A percentile compares a stretch with the other conserved stretches of the same genome.
phyloP scores from a whole-genome alignment of 2,888 invertebrate species.

The Keiferia lycopersicella region DNA sequence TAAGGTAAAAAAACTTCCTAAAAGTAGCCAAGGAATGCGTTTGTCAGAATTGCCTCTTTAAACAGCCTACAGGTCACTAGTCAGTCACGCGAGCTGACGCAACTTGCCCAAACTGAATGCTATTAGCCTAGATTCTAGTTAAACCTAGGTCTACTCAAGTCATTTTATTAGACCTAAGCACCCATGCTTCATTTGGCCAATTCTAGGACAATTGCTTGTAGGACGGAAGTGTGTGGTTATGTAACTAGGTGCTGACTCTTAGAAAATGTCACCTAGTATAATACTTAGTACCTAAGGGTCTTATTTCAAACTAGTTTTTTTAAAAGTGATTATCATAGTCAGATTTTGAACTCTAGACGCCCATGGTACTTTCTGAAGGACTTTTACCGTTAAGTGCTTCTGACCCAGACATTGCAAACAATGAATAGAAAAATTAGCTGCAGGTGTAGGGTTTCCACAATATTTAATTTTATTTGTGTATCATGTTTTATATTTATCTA shows the following conservation, averaged over 20 bases:
- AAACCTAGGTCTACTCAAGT: conserved; percentile 14
- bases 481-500: too few species aligned
- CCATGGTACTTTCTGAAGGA: too few species aligned
- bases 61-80: not conserved
- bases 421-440: too few species aligned
- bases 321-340: too few species aligned
- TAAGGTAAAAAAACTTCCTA: not conserved
- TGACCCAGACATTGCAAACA: too few species aligned
- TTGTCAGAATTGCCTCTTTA: not conserved
- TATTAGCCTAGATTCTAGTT: conserved; percentile 53
- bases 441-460: too few species aligned
- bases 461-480: too few species aligned
- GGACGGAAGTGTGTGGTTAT: conserved; percentile 4
- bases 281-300: not conserved
- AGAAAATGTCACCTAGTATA: conserved; percentile 6
- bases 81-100: conserved; percentile 53
- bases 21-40: not conserved
- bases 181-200: not conserved
- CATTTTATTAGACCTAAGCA: not conserved
- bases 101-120: conserved; percentile 51
- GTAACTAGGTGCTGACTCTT: not conserved
- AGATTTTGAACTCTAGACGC: too few species aligned
- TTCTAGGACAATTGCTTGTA: not conserved
- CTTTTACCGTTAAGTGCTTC: too few species aligned
- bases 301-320: too few species aligned